Percentiles rank a stretch among this genome's conserved stretches.
Conservation (phyloP, 2,888 invertebrate genomes). For the Cosmia trapezina region DNA sequence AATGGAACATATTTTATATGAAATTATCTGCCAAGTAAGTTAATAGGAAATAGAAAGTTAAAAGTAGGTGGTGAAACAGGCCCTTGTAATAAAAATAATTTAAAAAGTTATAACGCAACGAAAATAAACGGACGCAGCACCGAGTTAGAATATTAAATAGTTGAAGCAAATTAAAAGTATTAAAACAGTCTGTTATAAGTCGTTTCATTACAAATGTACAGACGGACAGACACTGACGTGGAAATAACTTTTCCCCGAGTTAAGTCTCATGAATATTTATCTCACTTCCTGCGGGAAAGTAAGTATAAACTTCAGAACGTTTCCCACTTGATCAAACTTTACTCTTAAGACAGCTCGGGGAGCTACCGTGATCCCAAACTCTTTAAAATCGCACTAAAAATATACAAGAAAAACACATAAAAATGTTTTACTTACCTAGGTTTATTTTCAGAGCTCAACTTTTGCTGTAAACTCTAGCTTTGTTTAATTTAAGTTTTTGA, state of each 20-base stretch:
- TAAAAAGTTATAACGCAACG: constrained; percentile 36
- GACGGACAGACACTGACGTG: constrained; percentile 86
- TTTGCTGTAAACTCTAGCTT: constrained; percentile 23
- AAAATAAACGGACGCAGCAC: constrained; percentile 44
- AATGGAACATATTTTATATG: too few relatives aligned
- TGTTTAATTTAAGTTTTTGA: constrained; percentile 24
- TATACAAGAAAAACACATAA: constrained; percentile 55
- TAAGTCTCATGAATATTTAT: constrained; percentile 90
- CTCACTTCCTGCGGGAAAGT: constrained; percentile 80
- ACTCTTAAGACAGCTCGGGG: constrained; percentile 78
- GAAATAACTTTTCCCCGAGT: constrained; percentile 87
- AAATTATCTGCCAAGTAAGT: too few relatives aligned
- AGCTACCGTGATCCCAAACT: constrained; percentile 71
- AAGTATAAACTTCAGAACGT: constrained; percentile 86
- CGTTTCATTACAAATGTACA: constrained; percentile 87
- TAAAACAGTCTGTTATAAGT: constrained; percentile 82
- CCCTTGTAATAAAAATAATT: constrained; percentile 26
- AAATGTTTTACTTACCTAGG: constrained; percentile 26
- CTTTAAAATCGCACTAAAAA: constrained; percentile 71
- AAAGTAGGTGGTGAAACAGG: too few relatives aligned
- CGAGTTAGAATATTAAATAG: constrained; percentile 72
- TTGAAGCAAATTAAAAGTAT: constrained; percentile 78
- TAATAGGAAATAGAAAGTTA: too few relatives aligned
- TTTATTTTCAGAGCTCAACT: constrained; percentile 43
- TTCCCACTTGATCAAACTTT: constrained; percentile 89